phyloP scores from a whole-genome alignment of 2,888 invertebrate species.

The Agriopis marginaria region DNA sequence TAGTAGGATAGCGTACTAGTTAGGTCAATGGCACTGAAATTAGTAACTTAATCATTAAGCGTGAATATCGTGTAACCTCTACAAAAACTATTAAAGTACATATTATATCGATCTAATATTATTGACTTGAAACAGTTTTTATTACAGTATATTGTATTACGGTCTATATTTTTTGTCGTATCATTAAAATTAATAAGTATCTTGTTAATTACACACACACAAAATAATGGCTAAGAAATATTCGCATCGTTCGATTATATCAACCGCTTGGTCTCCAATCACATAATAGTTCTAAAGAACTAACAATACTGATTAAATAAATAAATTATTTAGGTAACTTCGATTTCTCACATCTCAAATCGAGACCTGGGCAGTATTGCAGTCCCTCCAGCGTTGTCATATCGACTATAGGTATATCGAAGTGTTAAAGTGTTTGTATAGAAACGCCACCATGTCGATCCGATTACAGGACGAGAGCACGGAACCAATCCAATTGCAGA shows the following conservation, averaged over 20 bases:
- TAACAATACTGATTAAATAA: conserved; percentile 78
- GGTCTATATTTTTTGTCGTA: conserved; percentile 14
- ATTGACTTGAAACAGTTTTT: conserved; percentile 41
- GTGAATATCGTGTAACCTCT: conserved; percentile 29
- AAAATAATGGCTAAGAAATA: conserved; percentile 75
- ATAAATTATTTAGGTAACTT: conserved; percentile 79
- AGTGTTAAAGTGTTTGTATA: too few species aligned
- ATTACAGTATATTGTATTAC: conserved; percentile 17
- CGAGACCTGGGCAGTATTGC: too few species aligned
- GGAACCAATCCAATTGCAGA: too few species aligned
- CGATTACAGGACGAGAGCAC: too few species aligned
- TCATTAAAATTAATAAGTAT: conserved; percentile 7
- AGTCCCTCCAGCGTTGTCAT: too few species aligned
- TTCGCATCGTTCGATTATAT: conserved; percentile 77
- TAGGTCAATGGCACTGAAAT: conserved; percentile 57
- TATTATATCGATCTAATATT: conserved; percentile 35
- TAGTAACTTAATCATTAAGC: conserved; percentile 36
- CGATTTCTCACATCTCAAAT: conserved; percentile 60
- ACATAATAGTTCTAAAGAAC: conserved; percentile 53
- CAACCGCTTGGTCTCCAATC: conserved; percentile 69
- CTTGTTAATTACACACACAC: conserved; percentile 44
- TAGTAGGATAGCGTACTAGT: conserved; percentile 20
- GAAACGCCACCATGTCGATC: too few species aligned
- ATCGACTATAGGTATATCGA: too few species aligned
- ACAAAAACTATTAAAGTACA: conserved; percentile 33